phyloP scores from a whole-genome alignment of 2,113 vertebrate species.

The Toxotes chatareus region DNA sequence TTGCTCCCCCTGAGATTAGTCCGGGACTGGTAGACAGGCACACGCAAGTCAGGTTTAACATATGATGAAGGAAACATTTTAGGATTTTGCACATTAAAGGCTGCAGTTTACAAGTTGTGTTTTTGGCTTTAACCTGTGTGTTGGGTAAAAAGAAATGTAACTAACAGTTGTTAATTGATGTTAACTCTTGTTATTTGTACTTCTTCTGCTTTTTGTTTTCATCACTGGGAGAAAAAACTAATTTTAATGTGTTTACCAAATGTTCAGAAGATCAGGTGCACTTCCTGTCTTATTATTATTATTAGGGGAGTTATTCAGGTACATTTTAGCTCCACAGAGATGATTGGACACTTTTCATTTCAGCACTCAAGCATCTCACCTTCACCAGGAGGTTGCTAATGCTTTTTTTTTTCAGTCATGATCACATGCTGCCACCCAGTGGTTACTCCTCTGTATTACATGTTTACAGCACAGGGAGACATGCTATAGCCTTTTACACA shows the following conservation, averaged over 20 bases:
- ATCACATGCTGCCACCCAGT: slow-evolving; percentile 69
- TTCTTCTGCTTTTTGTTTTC: neutral
- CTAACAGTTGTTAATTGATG: neutral
- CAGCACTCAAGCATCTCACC: neutral
- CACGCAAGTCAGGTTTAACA: neutral
- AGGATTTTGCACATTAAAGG: neutral
- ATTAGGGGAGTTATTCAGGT: neutral
- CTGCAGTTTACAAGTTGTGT: neutral
- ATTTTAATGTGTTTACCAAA: neutral
- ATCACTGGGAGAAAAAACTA: neutral
- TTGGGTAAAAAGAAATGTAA: neutral
- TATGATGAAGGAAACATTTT: neutral
- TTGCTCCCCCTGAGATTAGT: neutral
- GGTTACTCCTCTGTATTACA: slow-evolving; percentile 26
- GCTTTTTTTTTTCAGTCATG: neutral
- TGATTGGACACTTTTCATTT: neutral
- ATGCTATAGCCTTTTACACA: neutral
- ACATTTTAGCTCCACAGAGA: neutral
- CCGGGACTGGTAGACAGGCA: neutral
- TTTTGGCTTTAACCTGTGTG: neutral
- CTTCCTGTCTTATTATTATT: neutral
- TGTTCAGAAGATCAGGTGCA: neutral
- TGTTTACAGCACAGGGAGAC: neutral
- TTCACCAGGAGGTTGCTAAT: neutral
- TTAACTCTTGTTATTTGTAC: neutral